These are phyloP conservation scores for Parauchenoglanis ngamensis DNA, from an alignment of 2,797 vertebrate genomes.

Conservation along the genomic window DNA sequence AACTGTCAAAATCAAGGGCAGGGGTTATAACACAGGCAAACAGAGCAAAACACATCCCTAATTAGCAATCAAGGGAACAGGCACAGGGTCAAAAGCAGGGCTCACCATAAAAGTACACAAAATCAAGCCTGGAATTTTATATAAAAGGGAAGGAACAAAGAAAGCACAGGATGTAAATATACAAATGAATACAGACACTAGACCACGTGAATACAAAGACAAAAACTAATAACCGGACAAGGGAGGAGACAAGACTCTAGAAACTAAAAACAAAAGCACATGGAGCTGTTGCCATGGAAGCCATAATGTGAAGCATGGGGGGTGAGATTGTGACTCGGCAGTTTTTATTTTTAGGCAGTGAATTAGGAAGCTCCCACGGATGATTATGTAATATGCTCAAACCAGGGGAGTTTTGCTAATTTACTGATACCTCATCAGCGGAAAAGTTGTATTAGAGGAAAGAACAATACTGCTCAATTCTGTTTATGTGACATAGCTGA, in stretches of 20 bases:
- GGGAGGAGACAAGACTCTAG: background rate
- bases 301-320: background rate
- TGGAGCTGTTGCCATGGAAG: background rate
- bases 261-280: background rate
- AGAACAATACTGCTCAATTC: background rate
- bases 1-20: conserved; percentile 4
- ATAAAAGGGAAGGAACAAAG: background rate
- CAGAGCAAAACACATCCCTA: conserved; percentile 14
- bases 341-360: background rate
- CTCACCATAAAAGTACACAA: background rate
- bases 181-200: background rate
- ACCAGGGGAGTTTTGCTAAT: background rate
- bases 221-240: background rate
- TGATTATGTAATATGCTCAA: background rate
- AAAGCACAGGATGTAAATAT: background rate
- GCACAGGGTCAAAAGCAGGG: background rate
- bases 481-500: background rate
- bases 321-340: background rate
- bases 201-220: background rate
- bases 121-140: background rate
- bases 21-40: conserved; percentile 1
- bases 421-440: background rate
- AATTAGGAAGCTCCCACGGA: background rate
- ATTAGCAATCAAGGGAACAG: conserved; percentile 10
- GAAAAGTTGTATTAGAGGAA: background rate